These are phyloP conservation scores for Dione vanillae DNA, from an alignment of 2,888 invertebrate genomes.

Conservation along the genomic window DNA sequence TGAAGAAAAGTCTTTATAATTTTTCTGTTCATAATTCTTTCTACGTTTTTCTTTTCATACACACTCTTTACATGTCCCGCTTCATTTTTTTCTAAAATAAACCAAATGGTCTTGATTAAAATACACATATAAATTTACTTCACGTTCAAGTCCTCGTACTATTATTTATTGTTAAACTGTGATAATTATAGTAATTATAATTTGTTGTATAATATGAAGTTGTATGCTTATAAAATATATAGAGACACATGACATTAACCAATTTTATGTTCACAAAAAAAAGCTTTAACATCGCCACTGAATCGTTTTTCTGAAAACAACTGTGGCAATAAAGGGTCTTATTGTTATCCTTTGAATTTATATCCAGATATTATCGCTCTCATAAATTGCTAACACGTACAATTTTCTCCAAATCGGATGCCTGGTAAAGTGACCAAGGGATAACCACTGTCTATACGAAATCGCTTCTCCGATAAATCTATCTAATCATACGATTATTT, in stretches of 20 bases:
- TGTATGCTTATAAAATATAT: conserved; percentile 67
- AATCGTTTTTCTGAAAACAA: conserved; percentile 82
- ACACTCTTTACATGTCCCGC: too few relatives aligned
- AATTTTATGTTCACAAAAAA: conserved; percentile 75
- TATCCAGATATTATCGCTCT: conserved; percentile 81
- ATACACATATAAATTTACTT: neutral
- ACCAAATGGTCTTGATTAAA: too few relatives aligned
- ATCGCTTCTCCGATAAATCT: conserved; percentile 37
- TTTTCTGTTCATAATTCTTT: too few relatives aligned
- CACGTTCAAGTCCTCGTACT: neutral
- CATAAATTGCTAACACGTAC: conserved; percentile 78
- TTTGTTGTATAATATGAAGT: neutral
- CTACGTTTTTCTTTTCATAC: too few relatives aligned
- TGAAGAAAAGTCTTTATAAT: too few relatives aligned
- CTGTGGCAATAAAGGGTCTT: conserved; percentile 80
- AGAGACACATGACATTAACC: conserved; percentile 71
- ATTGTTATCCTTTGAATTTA: conserved; percentile 84
- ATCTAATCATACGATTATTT: conserved; percentile 17
- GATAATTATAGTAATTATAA: neutral
- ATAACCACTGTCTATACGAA: conserved; percentile 51
- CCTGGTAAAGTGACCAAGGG: conserved; percentile 71
- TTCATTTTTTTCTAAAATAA: too few relatives aligned
- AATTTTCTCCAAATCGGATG: conserved; percentile 69
- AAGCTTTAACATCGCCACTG: conserved; percentile 69
- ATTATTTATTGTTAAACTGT: too few relatives aligned